Conservation (phyloP, 2,888 invertebrate species). For the Pomacea canaliculata region DNA sequence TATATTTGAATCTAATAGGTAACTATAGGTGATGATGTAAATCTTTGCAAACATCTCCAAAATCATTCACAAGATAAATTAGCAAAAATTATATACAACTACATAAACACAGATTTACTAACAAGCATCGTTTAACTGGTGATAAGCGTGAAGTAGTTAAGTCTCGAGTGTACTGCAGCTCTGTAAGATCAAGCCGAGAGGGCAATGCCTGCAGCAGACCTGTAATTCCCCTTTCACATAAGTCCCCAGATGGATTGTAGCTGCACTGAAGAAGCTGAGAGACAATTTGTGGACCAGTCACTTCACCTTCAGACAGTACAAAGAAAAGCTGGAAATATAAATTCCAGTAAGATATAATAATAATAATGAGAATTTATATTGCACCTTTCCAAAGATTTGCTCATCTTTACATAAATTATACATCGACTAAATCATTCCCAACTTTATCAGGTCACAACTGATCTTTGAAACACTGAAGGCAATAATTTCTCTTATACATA, state of each 20-base stretch:
- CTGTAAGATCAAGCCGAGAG: conserved; percentile 37
- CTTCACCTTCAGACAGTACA: conserved; percentile 25
- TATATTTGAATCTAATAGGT: too few relatives aligned
- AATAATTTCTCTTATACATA: too few relatives aligned
- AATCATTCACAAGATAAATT: too few relatives aligned
- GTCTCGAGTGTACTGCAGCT: conserved; percentile 49
- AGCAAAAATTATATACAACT: too few relatives aligned
- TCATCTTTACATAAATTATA: too few relatives aligned
- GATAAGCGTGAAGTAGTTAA: conserved; percentile 44
- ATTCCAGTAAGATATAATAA: not conserved
- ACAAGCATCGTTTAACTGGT: conserved; percentile 41
- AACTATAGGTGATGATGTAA: too few relatives aligned
- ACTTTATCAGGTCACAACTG: too few relatives aligned
- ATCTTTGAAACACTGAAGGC: too few relatives aligned
- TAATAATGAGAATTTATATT: too few relatives aligned
- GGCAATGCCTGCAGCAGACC: conserved; percentile 49
- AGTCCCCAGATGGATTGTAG: conserved; percentile 23
- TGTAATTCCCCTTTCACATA: conserved; percentile 42
- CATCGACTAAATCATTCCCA: too few relatives aligned
- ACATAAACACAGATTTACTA: not conserved
- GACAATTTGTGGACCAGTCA: conserved; percentile 41
- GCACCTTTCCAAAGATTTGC: too few relatives aligned
- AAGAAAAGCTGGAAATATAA: conserved; percentile 18
- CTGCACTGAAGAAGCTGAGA: conserved; percentile 35
- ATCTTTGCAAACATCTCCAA: too few relatives aligned